phyloP scores from a whole-genome alignment of 2,888 invertebrate genomes.

The Priocnemis perturbator region DNA sequence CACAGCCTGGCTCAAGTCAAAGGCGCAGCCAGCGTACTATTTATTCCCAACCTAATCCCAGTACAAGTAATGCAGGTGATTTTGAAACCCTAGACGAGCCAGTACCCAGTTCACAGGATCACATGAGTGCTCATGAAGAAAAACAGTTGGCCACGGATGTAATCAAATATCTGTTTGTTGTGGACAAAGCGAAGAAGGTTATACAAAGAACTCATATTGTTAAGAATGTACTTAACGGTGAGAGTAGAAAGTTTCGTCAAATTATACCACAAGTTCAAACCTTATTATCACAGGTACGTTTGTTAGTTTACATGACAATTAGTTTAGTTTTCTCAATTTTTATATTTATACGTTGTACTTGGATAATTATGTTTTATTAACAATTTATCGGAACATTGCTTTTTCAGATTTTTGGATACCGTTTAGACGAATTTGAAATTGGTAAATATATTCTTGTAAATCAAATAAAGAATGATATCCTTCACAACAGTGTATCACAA shows the following conservation, averaged over 20 bases:
- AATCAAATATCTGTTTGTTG: constrained; percentile 59
- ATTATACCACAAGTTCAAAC: constrained; percentile 49
- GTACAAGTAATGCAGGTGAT: background rate
- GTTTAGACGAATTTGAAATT: constrained; percentile 74
- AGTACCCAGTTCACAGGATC: background rate
- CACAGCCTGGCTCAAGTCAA: too few relatives aligned
- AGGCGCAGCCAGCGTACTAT: too few relatives aligned
- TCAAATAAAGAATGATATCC: constrained; percentile 48
- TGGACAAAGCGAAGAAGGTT: constrained; percentile 50
- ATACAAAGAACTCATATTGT: constrained; percentile 56
- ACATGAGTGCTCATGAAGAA: constrained; percentile 36
- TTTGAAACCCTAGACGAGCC: too few relatives aligned
- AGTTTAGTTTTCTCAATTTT: background rate
- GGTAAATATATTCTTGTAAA: constrained; percentile 66
- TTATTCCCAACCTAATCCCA: background rate
- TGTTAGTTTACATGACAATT: background rate
- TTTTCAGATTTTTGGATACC: constrained; percentile 77
- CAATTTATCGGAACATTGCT: background rate
- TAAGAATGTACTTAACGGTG: constrained; percentile 48
- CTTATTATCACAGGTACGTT: constrained; percentile 54
- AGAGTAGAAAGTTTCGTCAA: constrained; percentile 45
- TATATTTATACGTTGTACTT: background rate
- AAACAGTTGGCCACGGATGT: constrained; percentile 48
- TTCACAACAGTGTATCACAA: constrained; percentile 53
- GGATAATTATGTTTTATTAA: too few relatives aligned